phyloP scores from a whole-genome alignment of 2,113 vertebrate genomes.

The Trachemys scripta region DNA sequence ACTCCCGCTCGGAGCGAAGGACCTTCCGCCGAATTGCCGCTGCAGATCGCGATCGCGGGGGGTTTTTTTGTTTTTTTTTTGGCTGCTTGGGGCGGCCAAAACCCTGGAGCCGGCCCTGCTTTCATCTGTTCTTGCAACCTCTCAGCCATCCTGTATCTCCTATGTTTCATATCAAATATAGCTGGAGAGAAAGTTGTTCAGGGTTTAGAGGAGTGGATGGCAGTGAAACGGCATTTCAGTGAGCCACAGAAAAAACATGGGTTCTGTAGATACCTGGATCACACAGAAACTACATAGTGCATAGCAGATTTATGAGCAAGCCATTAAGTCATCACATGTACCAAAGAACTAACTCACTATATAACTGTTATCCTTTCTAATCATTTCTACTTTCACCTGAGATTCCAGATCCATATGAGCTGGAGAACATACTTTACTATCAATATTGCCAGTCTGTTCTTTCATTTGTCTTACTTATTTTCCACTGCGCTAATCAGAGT shows the following conservation, averaged over 20 bases:
- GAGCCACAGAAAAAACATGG: background rate
- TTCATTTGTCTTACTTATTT: background rate
- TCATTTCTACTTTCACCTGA: background rate
- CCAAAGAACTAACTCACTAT: slow-evolving; percentile 22
- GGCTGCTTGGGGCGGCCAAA: too few species aligned
- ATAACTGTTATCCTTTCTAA: slow-evolving; percentile 10
- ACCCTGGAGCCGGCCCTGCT: background rate
- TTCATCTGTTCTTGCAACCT: background rate
- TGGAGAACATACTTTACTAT: slow-evolving; percentile 11
- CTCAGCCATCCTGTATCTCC: background rate
- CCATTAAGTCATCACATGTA: slow-evolving; percentile 18
- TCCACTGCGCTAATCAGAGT: background rate
- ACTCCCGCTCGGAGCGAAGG: too few species aligned
- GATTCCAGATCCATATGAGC: background rate
- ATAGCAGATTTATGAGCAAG: background rate
- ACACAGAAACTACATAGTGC: background rate
- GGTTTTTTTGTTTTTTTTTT: too few species aligned
- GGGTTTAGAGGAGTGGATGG: background rate
- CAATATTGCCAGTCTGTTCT: background rate
- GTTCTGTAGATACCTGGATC: background rate
- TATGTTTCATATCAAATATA: background rate
- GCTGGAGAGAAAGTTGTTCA: background rate
- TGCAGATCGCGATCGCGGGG: too few species aligned
- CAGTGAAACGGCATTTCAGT: background rate
- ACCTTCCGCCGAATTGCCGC: too few species aligned